Conservation (phyloP, 2,888 invertebrate species). For the Drosophila dives region DNA sequence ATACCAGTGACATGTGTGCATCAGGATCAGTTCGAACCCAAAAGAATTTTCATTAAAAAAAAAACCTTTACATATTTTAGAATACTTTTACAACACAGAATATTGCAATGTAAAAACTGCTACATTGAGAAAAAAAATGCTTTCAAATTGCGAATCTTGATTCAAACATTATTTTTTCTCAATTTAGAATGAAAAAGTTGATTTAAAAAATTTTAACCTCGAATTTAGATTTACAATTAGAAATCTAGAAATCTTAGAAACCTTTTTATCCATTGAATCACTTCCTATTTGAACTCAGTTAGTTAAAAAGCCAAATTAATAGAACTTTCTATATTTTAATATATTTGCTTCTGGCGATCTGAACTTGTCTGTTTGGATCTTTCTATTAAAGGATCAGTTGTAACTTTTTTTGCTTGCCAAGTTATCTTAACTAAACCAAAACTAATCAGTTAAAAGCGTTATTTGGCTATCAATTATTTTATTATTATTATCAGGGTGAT, state of each 20-base stretch:
- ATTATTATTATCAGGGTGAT: neutral
- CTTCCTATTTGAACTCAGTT: neutral
- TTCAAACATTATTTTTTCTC: neutral
- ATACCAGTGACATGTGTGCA: conserved; percentile 37
- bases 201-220: neutral
- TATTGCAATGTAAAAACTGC: neutral
- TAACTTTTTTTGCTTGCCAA: neutral
- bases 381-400: neutral
- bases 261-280: neutral
- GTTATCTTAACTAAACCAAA: neutral
- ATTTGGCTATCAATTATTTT: neutral
- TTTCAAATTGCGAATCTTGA: neutral
- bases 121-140: neutral
- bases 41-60: neutral
- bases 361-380: neutral
- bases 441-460: neutral
- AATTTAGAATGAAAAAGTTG: neutral
- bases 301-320: neutral
- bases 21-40: conserved; percentile 8
- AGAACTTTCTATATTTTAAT: neutral
- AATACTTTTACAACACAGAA: neutral
- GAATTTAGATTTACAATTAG: neutral
- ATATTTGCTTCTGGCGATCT: neutral
- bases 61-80: neutral
- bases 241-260: neutral